Evolutionary conservation across 2,888 invertebrate species (phyloP), one percentile per base, ranked within the genome.

Genomic region (Criorhina ranunculi): DNA sequence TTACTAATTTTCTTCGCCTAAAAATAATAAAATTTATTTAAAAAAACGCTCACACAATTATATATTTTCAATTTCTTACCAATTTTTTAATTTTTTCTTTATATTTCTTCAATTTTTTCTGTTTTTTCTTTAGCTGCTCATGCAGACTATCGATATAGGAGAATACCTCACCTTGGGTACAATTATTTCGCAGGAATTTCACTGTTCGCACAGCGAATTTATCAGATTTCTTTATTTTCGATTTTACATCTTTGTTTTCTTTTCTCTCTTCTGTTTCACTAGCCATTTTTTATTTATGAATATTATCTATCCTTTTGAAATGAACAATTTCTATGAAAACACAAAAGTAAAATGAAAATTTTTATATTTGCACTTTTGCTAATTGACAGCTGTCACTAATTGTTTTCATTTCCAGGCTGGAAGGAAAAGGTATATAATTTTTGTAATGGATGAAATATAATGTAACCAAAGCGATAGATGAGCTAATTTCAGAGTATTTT

Each of bases 71-170:
- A 19, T 12, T 3, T 1, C 90, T 92, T 92, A 94, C 94, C 91
- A 92, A 89, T 86, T 91, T 89, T 81, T 93, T 92, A 5, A 95
- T 88, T 88, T 93, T 93, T n/a, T 92, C 91, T 89, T 93, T 94
- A 64, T 95, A 91, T 88, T 93, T 93, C 67, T 92, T 92, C 55
- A 96, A 90, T 86, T 94, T 93, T 75, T 92, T 92, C 35, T 93
- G 93, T 88, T 95, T 95, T 87, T 89, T 90, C 51, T 88, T 87
- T 0, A 91, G 70, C 24, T 89, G 83, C 5, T 86, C 83, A 40
- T 91, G 91, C 12, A 91, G 78, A n/a, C 88, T 87, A 31, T 89
- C 89, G 12, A 91, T 88, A 59, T 91, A 91, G 5, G 70, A 70
- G 17, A 89, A 88, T 5, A 91, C 46, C 53, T 90, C 89, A 2